Conservation (phyloP, 2,797 vertebrate genomes). For the Paratrypauchen microcephalus region DNA sequence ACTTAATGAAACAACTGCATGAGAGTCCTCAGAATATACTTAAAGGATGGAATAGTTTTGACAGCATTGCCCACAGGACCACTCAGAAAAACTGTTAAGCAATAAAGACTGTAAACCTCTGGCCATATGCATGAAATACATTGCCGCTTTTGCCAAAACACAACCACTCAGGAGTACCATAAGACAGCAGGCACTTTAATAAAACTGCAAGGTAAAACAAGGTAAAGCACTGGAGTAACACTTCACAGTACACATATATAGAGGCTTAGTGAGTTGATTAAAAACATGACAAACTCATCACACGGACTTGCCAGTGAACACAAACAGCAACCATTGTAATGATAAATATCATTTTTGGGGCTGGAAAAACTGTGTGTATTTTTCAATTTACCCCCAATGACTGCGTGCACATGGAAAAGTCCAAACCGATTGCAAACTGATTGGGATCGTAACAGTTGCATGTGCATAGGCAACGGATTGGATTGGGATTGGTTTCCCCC, state of each 20-base stretch:
- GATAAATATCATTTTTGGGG: slow-evolving; percentile 12
- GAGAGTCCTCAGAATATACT: slow-evolving; percentile 1
- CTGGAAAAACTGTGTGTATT: slow-evolving; percentile 1
- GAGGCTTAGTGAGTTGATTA: neutral
- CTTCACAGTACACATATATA: neutral
- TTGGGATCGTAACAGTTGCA: too few relatives aligned
- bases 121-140: slow-evolving; percentile 33
- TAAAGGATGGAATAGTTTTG: slow-evolving; percentile 30
- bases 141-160: slow-evolving; percentile 24
- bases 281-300: slow-evolving; percentile 4
- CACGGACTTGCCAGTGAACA: slow-evolving; percentile 25
- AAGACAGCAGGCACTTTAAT: neutral
- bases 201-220: slow-evolving; percentile 1
- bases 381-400: neutral
- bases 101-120: slow-evolving; percentile 40
- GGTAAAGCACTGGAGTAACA: neutral
- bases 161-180: slow-evolving; percentile 18
- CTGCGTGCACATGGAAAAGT: too few relatives aligned
- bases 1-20: slow-evolving; percentile 17
- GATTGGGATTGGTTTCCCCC: too few relatives aligned
- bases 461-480: too few relatives aligned
- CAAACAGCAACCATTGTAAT: slow-evolving; percentile 41
- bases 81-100: slow-evolving; percentile 17
- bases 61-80: slow-evolving; percentile 43
- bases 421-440: too few relatives aligned